Evolutionary conservation across 2,888 invertebrate genomes (phyloP).

Genomic region (Monochamus alternatus): DNA sequence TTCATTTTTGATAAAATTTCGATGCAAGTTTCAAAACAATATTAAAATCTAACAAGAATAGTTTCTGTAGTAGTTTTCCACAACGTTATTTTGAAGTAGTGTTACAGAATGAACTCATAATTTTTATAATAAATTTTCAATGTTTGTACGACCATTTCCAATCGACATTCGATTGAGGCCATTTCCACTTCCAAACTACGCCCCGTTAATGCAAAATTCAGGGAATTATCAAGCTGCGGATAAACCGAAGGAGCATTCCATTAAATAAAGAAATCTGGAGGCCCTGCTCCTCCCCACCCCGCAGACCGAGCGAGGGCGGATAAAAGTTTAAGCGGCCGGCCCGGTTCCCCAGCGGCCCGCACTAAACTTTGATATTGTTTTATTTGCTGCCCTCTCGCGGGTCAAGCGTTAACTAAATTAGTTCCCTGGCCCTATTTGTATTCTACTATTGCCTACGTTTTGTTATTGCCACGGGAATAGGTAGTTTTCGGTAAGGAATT

Average conservation of each 20-base stretch:
- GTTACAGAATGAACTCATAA: no score
- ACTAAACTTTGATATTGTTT: slow-evolving; percentile 72
- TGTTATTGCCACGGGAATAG: slow-evolving; percentile 66
- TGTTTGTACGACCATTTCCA: background rate
- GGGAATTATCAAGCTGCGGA: background rate
- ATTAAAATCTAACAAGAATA: no score
- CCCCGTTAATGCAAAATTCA: slow-evolving; percentile 7
- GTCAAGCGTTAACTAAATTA: slow-evolving; percentile 71
- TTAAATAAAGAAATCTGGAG: slow-evolving; percentile 42
- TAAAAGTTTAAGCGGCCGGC: slow-evolving; percentile 64
- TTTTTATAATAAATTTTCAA: background rate
- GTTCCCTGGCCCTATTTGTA: slow-evolving; percentile 70
- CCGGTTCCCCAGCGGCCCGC: slow-evolving; percentile 62
- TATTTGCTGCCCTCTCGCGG: slow-evolving; percentile 69
- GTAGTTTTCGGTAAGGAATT: slow-evolving; percentile 64
- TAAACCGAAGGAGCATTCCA: background rate
- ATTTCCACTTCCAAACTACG: background rate
- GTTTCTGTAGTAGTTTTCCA: no score
- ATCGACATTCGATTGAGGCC: background rate
- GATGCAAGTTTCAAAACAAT: no score
- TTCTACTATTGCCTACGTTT: slow-evolving; percentile 68
- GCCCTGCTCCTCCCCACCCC: slow-evolving; percentile 23
- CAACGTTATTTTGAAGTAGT: no score
- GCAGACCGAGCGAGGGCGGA: slow-evolving; percentile 40
- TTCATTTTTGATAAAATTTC: no score